These are phyloP conservation scores for Callionymus lyra DNA, from an alignment of 2,113 vertebrate species.

Conservation along the genomic window DNA sequence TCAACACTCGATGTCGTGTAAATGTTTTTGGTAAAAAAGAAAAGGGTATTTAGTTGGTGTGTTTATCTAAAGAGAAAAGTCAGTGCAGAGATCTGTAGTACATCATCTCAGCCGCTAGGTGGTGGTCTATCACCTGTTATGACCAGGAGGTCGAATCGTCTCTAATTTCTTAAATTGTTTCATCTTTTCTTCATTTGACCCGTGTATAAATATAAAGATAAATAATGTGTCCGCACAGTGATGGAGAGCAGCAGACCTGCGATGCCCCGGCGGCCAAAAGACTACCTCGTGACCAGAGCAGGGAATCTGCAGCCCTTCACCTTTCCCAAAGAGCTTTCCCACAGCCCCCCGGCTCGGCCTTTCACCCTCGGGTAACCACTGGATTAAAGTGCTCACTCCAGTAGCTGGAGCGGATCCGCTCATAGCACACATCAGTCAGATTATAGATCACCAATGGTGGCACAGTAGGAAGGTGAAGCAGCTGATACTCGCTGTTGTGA, in stretches of 20 bases:
- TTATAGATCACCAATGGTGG: neutral
- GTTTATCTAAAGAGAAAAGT: too few relatives aligned
- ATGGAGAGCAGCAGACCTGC: conserved; percentile 29
- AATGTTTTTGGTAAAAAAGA: too few relatives aligned
- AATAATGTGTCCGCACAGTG: conserved; percentile 23
- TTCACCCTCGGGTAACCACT: conserved; percentile 50
- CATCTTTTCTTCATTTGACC: neutral
- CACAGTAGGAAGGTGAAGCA: neutral
- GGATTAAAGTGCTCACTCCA: conserved; percentile 15
- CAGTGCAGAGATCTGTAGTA: too few relatives aligned
- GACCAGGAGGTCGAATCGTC: too few relatives aligned
- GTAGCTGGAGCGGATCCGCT: conserved; percentile 2
- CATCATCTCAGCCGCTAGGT: conserved; percentile 27
- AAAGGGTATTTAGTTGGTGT: too few relatives aligned
- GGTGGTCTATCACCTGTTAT: conserved; percentile 10
- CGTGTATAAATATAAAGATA: neutral
- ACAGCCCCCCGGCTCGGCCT: conserved; percentile 29
- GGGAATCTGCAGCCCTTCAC: conserved; percentile 37
- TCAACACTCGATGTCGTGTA: too few relatives aligned
- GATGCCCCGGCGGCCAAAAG: conserved; percentile 44
- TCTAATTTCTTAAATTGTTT: neutral
- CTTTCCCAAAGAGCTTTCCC: conserved; percentile 38
- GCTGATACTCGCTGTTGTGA: neutral
- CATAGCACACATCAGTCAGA: conserved; percentile 3
- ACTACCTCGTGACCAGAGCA: conserved; percentile 33